phyloP scores from a whole-genome alignment of 2,113 vertebrate genomes.

The Gymnorhina tibicen region DNA sequence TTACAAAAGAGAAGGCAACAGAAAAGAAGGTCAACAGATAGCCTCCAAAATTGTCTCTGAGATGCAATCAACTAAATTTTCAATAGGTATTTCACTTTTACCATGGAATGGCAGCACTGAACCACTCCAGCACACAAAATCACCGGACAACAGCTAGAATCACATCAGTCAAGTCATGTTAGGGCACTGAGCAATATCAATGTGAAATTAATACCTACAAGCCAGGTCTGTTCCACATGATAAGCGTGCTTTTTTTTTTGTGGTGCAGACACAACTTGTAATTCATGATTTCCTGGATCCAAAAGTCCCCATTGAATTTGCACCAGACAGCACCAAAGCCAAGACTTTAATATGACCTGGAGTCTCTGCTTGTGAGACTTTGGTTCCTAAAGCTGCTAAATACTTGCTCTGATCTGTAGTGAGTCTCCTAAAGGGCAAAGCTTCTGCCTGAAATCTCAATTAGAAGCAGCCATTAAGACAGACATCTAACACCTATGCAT shows the following conservation, averaged over 20 bases:
- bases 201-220: neutral
- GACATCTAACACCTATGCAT: neutral
- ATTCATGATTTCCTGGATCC: neutral
- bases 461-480: neutral
- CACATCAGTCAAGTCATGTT: neutral
- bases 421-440: neutral
- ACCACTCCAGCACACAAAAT: neutral
- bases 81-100: neutral
- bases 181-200: neutral
- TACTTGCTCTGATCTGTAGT: neutral
- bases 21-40: neutral
- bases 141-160: neutral
- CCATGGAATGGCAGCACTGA: neutral
- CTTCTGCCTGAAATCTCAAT: neutral
- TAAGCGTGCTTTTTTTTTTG: neutral
- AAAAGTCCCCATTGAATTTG: neutral
- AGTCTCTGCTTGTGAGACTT: neutral
- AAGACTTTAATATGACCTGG: neutral
- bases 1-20: neutral
- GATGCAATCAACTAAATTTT: neutral
- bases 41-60: neutral
- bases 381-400: neutral
- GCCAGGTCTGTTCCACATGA: neutral
- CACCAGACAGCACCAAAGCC: neutral
- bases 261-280: neutral